A percentile compares a stretch with the other conserved stretches of the same genome.
Evolutionary conservation across 2,113 vertebrate species (phyloP).

Genomic region (Sula dactylatra): DNA sequence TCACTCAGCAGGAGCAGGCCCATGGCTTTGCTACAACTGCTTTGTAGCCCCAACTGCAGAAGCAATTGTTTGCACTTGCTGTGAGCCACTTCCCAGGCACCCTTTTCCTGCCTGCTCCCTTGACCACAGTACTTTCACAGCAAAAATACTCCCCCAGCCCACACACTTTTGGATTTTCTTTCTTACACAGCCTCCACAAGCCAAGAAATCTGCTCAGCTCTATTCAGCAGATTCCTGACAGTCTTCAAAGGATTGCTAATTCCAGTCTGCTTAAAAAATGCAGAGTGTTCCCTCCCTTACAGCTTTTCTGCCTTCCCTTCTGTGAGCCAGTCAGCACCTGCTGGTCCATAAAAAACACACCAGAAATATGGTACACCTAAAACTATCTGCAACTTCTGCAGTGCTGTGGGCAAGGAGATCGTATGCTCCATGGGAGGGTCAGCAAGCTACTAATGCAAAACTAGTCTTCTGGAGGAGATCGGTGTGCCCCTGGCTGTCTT

Average conservation of each 20-base stretch:
- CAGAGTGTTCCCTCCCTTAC: neutral
- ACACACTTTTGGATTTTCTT: neutral
- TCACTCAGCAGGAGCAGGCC: neutral
- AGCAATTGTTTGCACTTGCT: neutral
- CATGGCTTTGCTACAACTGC: neutral
- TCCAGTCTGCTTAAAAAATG: neutral
- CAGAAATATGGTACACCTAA: neutral
- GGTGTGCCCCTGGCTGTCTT: neutral
- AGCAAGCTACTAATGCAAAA: neutral
- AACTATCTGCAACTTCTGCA: neutral
- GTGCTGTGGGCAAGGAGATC: neutral
- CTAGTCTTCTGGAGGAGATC: rapidly evolving
- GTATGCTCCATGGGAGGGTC: rapidly evolving
- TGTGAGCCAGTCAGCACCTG: neutral
- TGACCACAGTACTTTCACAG: neutral
- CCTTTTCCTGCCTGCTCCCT: neutral
- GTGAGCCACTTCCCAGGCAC: neutral
- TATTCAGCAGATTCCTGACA: neutral
- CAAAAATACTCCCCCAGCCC: neutral
- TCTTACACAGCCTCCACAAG: neutral
- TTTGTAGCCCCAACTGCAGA: neutral
- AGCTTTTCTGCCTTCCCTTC: neutral
- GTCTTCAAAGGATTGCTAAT: neutral
- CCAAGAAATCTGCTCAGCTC: neutral
- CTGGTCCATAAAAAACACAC: neutral